These are phyloP conservation scores for Pomatorhinus ruficollis DNA, from an alignment of 2,113 vertebrate genomes.

Conservation along the genomic window DNA sequence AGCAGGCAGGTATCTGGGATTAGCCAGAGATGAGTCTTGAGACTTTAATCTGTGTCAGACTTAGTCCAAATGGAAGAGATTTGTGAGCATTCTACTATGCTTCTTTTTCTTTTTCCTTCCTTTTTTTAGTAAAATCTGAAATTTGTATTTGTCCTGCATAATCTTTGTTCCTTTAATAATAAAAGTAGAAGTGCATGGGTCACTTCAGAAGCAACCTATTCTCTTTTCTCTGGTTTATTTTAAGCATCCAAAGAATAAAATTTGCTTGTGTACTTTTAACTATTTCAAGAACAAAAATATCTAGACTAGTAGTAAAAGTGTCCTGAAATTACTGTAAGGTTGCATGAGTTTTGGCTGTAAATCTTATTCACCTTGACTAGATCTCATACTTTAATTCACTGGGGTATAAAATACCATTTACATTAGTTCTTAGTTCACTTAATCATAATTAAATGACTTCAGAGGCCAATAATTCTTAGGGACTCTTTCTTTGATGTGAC, in stretches of 20 bases:
- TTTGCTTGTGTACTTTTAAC: slow-evolving; percentile 66
- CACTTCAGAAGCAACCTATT: slow-evolving; percentile 38
- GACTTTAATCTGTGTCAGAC: not conserved
- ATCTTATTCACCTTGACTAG: slow-evolving; percentile 75
- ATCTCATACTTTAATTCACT: slow-evolving; percentile 78
- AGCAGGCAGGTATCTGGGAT: not conserved
- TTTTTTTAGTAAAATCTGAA: not conserved
- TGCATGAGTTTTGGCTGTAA: slow-evolving; percentile 75
- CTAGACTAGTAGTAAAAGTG: slow-evolving; percentile 69
- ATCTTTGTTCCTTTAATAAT: slow-evolving; percentile 20
- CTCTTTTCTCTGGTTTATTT: slow-evolving; percentile 36
- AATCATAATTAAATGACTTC: slow-evolving; percentile 81
- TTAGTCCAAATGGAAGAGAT: not conserved
- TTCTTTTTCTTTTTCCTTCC: not conserved
- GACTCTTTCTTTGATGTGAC: slow-evolving; percentile 77
- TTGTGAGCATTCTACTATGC: not conserved
- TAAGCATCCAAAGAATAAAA: slow-evolving; percentile 52
- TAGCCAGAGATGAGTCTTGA: not conserved
- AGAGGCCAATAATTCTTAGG: slow-evolving; percentile 74
- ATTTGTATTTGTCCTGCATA: not conserved
- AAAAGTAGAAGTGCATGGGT: slow-evolving; percentile 35
- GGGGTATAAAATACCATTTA: slow-evolving; percentile 78
- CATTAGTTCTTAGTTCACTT: slow-evolving; percentile 76
- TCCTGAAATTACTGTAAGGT: slow-evolving; percentile 76
- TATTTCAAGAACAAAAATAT: slow-evolving; percentile 72